Evolutionary conservation across 2,888 invertebrate species (phyloP).

Genomic region (Protodeltote pygarga): DNA sequence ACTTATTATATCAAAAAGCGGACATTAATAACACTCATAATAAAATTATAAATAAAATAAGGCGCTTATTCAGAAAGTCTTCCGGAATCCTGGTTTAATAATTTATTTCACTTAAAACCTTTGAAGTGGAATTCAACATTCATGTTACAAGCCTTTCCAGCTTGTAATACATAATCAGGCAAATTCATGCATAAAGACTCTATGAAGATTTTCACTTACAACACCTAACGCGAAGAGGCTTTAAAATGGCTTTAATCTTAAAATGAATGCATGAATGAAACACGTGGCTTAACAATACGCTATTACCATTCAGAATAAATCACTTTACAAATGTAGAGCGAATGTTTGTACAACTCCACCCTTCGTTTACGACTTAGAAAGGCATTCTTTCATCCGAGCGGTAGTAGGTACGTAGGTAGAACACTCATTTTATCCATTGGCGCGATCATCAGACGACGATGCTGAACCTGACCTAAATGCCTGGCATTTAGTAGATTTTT

Average conservation of each 20-base stretch:
- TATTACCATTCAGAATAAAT: conserved; percentile 39
- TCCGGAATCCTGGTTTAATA: conserved; percentile 2
- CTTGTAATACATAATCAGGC: conserved; percentile 6
- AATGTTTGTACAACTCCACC: conserved; percentile 26
- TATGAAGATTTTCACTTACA: conserved; percentile 24
- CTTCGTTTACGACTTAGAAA: conserved; percentile 28
- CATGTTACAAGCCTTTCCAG: too few relatives aligned
- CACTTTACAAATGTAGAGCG: conserved; percentile 32
- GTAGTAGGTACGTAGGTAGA: conserved; percentile 5
- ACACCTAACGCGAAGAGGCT: conserved; percentile 21
- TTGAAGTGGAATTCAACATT: too few relatives aligned
- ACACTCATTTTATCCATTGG: conserved; percentile 13
- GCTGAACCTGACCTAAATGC: conserved; percentile 31
- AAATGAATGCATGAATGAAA: conserved; percentile 35
- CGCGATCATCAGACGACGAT: conserved; percentile 10
- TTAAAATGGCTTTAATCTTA: conserved; percentile 29
- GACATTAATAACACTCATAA: background rate
- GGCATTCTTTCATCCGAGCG: conserved; percentile 27
- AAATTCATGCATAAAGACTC: conserved; percentile 1
- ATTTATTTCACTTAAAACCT: conserved; percentile 13
- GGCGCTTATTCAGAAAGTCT: conserved; percentile 3
- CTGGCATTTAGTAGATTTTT: conserved; percentile 9
- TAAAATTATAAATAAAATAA: conserved; percentile 4
- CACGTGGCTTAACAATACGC: conserved; percentile 26
- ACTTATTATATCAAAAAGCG: conserved; percentile 1